These are phyloP conservation scores for Barbus barbus DNA, from an alignment of 2,113 vertebrate species.

Conservation along the genomic window DNA sequence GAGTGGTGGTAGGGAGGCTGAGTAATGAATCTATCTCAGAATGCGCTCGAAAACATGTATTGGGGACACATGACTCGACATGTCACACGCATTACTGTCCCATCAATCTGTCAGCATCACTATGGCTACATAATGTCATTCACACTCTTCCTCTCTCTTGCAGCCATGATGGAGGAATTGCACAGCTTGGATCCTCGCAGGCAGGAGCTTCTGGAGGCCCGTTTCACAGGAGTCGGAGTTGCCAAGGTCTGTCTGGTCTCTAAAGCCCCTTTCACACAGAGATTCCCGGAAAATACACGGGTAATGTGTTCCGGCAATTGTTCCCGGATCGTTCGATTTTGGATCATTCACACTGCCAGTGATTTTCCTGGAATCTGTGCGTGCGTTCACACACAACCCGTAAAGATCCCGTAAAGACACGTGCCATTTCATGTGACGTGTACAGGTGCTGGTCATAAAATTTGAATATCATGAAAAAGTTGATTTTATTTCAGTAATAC, in stretches of 20 bases:
- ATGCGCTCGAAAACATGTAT: conserved; percentile 45
- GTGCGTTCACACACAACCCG: no score
- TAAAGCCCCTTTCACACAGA: no score
- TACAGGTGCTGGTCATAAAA: no score
- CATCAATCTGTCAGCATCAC: conserved; percentile 45
- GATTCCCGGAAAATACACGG: no score
- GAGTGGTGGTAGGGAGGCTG: conserved; percentile 10
- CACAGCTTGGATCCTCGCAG: conserved; percentile 98
- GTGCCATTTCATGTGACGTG: no score
- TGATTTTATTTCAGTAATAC: no score
- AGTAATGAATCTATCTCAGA: conserved; percentile 36
- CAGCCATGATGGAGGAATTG: conserved; percentile 99
- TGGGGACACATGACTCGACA: conserved; percentile 55
- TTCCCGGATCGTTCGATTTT: no score
- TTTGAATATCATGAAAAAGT: no score
- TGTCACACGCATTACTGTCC: conserved; percentile 51
- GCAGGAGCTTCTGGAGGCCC: conserved; percentile 96
- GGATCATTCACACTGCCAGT: no score
- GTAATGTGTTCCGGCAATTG: no score
- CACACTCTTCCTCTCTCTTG: conserved; percentile 64
- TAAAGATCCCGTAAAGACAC: no score
- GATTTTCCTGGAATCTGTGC: no score
- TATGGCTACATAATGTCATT: conserved; percentile 50
- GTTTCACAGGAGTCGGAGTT: conserved; percentile 96
- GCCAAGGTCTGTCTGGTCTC: conserved; percentile 84